These are phyloP conservation scores for Psettodes erumei DNA, from an alignment of 2,113 vertebrate species.

Conservation along the genomic window DNA sequence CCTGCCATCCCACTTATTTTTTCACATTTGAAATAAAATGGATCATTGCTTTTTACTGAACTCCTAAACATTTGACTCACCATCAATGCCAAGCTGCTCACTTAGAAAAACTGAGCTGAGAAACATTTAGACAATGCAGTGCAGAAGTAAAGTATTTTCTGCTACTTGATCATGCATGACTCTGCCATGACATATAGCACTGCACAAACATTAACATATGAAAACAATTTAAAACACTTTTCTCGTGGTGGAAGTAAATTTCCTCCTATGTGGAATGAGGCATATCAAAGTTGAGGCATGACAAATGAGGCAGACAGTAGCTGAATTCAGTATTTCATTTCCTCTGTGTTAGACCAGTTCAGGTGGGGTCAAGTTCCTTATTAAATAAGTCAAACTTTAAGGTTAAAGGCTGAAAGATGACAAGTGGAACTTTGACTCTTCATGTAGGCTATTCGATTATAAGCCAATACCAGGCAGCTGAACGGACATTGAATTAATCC, in stretches of 20 bases:
- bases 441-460: conserved; percentile 30
- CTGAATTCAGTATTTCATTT: background rate
- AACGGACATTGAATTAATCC: conserved; percentile 39
- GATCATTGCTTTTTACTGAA: too few species aligned
- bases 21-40: background rate
- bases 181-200: background rate
- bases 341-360: background rate
- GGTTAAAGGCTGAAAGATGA: conserved; percentile 21
- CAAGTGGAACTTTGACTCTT: conserved; percentile 20
- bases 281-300: background rate
- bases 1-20: background rate
- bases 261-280: background rate
- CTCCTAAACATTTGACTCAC: too few species aligned
- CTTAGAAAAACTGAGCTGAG: too few species aligned
- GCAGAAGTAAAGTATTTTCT: background rate
- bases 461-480: background rate
- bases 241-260: background rate
- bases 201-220: background rate
- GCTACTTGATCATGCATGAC: background rate
- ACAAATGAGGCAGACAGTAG: conserved; percentile 1
- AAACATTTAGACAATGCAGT: too few species aligned
- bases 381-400: conserved; percentile 14
- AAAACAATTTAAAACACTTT: background rate
- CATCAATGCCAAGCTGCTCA: too few species aligned
- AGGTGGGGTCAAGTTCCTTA: background rate